Base-by-base conservation (phyloP, 2,888 invertebrate species). In the Drepana falcataria region DNA sequence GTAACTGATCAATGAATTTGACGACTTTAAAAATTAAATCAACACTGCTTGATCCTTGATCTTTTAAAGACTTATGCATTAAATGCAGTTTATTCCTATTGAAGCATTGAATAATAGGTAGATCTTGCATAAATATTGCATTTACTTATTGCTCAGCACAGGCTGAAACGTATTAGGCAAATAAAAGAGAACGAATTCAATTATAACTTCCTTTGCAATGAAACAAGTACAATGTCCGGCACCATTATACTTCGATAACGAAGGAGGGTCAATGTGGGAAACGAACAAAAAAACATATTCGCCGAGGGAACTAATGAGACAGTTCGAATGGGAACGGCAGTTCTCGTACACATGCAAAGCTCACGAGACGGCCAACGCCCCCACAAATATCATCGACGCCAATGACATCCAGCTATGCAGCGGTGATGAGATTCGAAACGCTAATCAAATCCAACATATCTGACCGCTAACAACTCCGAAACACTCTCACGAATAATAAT, bases 261-360 rank as follows among this genome's bases (percentile, higher is more conserved):
- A 77, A 73, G 73, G 68, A 81, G 81, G 80, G 81, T 77, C 75
- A 77, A 79, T 80, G 72, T 67, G 66, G 60, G 76, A 74, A 67
- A 74, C 64, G 72, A 84, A 71, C 73, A 85, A 86, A 82, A 75
- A 73, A 75, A 75, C 61, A 65, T 62, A 75, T 70, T 75, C 58
- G 75, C 73, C 64, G 69, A 77, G 77, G 81, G 80, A 76, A 73
- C 73, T 81, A 83, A 85, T 79, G 79, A 83, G 80, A 77, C 75
- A 66, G 73, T 79, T 71, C 65, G 74, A 75, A 79, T 76, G 78
- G 65, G 75, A 75, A 69, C 74, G 65, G 65, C 68, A 64, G 63
- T 63, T 61, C 61, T 63, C 64, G 61, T 64, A 65, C 70, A 75
- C 71, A 80, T 75, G 77, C 73, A 68, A 70, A 73, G 66, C 56